These are phyloP conservation scores for Urocynchramus pylzowi DNA, from an alignment of 2,113 vertebrate species.

Conservation along the genomic window DNA sequence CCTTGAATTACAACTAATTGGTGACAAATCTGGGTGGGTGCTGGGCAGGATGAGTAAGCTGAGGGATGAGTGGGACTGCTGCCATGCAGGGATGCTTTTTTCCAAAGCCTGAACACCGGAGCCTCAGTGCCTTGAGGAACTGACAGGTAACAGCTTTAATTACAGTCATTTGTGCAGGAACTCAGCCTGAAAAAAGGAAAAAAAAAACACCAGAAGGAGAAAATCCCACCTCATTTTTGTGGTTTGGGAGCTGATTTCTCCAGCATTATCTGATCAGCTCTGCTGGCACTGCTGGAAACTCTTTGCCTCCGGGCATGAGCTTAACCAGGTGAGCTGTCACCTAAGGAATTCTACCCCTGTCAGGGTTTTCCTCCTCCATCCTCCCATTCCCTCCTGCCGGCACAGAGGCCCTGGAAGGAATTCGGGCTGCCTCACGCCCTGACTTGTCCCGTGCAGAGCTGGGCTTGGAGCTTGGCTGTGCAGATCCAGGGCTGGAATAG, in stretches of 20 bases:
- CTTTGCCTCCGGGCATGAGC: not conserved
- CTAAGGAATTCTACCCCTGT: not conserved
- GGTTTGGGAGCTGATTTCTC: not conserved
- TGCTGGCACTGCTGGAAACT: not conserved
- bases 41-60: not conserved
- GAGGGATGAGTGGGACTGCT: not conserved
- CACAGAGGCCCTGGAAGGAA: not conserved
- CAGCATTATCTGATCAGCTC: not conserved
- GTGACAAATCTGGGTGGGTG: slow-evolving; percentile 5
- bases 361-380: not conserved
- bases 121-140: not conserved
- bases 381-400: not conserved
- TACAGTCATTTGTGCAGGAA: not conserved
- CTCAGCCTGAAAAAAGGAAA: not conserved
- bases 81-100: not conserved
- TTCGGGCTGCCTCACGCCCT: not conserved
- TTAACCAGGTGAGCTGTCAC: slow-evolving; percentile 6
- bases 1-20: not conserved
- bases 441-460: not conserved
- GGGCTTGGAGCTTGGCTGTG: not conserved
- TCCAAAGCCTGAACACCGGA: not conserved
- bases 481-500: not conserved
- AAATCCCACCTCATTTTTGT: not conserved
- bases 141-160: slow-evolving; percentile 12
- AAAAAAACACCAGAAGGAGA: fast-evolving